A percentile compares a stretch with the other conserved stretches of the same genome.
These are phyloP conservation scores for Microtus oregoni DNA, from an alignment of 2,113 vertebrate genomes.

Conservation along the genomic window DNA sequence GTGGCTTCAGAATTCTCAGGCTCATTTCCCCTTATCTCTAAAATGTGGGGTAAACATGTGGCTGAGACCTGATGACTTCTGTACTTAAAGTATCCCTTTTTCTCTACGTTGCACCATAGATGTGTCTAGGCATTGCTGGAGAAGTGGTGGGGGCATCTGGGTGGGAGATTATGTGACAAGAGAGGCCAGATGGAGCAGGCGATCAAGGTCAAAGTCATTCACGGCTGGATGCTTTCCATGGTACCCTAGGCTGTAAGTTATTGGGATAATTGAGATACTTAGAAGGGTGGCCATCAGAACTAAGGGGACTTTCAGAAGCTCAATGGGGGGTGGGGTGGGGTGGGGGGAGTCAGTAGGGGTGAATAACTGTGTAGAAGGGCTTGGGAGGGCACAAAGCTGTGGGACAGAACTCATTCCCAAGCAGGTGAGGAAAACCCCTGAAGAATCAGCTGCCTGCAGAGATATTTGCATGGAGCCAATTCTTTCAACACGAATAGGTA, in stretches of 20 bases:
- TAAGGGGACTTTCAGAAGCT: neutral
- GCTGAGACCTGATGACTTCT: too few relatives aligned
- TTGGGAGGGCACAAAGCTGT: fast-evolving
- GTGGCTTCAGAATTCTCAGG: fast-evolving
- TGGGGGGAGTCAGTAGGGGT: neutral
- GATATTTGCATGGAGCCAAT: neutral
- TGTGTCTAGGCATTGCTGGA: fast-evolving
- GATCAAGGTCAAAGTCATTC: too few relatives aligned
- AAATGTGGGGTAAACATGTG: fast-evolving
- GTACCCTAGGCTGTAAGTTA: neutral
- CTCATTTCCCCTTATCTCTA: neutral
- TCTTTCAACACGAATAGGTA: too few relatives aligned
- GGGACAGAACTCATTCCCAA: neutral
- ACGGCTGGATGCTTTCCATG: neutral
- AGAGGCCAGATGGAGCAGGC: neutral
- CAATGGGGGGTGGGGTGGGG: too few relatives aligned
- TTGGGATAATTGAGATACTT: neutral
- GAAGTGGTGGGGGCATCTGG: neutral
- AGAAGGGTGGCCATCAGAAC: neutral
- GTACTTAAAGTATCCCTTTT: neutral
- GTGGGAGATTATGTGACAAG: neutral
- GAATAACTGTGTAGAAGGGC: neutral
- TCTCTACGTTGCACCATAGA: too few relatives aligned
- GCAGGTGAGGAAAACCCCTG: neutral
- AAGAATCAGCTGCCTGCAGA: neutral